phyloP scores from a whole-genome alignment of 2,888 invertebrate species.

The Pyrocoelia pectoralis region DNA sequence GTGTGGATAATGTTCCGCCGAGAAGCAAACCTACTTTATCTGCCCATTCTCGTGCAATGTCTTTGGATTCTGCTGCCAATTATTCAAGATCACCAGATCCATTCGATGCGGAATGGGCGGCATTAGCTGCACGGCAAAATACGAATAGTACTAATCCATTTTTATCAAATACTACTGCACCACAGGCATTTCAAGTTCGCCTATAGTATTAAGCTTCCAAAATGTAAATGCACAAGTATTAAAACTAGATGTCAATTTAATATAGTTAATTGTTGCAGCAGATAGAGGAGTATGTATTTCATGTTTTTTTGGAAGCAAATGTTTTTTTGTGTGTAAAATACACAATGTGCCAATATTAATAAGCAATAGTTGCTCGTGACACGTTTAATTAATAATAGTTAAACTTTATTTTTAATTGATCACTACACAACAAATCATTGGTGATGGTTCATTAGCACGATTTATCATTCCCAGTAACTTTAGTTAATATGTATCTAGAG shows the following conservation, averaged over 20 bases:
- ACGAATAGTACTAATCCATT: constrained; percentile 70
- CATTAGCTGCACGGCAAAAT: constrained; percentile 65
- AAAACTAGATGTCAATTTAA: constrained; percentile 33
- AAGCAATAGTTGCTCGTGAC: neutral
- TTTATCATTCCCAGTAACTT: neutral
- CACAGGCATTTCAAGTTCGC: constrained; percentile 68
- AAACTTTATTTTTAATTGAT: no score
- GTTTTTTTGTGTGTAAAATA: neutral
- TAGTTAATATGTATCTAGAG: neutral
- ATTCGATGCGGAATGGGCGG: constrained; percentile 87
- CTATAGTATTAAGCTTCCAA: constrained; percentile 59
- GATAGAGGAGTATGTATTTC: constrained; percentile 12
- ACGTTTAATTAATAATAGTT: no score
- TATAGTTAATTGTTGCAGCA: constrained; percentile 25
- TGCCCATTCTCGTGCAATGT: constrained; percentile 64
- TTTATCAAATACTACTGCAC: constrained; percentile 62
- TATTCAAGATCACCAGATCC: constrained; percentile 65
- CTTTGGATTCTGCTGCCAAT: constrained; percentile 61
- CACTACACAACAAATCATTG: no score
- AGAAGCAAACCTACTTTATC: constrained; percentile 64
- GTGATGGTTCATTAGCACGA: neutral
- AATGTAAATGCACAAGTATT: constrained; percentile 33
- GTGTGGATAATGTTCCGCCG: constrained; percentile 58
- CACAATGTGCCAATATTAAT: neutral
- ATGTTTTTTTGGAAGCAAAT: constrained; percentile 12